Percentiles rank a stretch among this genome's conserved stretches.
phyloP scores from a whole-genome alignment of 2,113 vertebrate species.

The Gymnobelideus leadbeateri region DNA sequence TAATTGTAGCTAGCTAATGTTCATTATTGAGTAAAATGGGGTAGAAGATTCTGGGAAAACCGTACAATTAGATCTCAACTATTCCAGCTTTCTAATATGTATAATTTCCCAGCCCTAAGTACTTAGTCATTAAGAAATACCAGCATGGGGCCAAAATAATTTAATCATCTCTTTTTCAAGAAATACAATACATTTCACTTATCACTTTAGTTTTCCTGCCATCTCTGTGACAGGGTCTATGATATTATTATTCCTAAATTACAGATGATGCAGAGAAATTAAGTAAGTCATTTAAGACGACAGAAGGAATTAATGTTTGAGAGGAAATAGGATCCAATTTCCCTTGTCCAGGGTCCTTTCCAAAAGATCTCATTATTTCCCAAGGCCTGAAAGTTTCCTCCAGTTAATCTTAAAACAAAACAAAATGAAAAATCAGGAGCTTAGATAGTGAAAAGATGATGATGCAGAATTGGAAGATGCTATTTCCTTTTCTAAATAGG shows the following conservation, averaged over 20 bases:
- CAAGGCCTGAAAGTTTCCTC: slow-evolving; percentile 33
- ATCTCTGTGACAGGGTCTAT: slow-evolving; percentile 32
- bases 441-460: slow-evolving; percentile 12
- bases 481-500: not conserved
- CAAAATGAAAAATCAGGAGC: slow-evolving; percentile 43
- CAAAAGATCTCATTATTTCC: slow-evolving; percentile 15
- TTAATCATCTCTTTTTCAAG: slow-evolving; percentile 3
- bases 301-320: slow-evolving; percentile 48
- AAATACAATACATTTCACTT: slow-evolving; percentile 18
- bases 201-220: slow-evolving; percentile 47
- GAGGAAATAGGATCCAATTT: slow-evolving; percentile 53
- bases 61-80: not conserved
- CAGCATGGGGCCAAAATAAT: not conserved
- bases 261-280: slow-evolving; percentile 43
- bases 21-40: not conserved
- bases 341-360: slow-evolving; percentile 19
- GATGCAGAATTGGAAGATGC: slow-evolving; percentile 22
- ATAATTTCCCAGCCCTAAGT: not conserved
- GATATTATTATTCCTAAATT: slow-evolving; percentile 49
- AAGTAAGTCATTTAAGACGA: slow-evolving; percentile 47
- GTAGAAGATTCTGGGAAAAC: not conserved
- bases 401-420: not conserved
- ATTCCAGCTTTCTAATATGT: not conserved
- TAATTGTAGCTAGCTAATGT: not conserved
- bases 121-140: not conserved